Percentiles rank a stretch among this genome's conserved stretches.
These are phyloP conservation scores for Muraenolepis orangiensis DNA, from an alignment of 2,797 vertebrate genomes.

Conservation along the genomic window DNA sequence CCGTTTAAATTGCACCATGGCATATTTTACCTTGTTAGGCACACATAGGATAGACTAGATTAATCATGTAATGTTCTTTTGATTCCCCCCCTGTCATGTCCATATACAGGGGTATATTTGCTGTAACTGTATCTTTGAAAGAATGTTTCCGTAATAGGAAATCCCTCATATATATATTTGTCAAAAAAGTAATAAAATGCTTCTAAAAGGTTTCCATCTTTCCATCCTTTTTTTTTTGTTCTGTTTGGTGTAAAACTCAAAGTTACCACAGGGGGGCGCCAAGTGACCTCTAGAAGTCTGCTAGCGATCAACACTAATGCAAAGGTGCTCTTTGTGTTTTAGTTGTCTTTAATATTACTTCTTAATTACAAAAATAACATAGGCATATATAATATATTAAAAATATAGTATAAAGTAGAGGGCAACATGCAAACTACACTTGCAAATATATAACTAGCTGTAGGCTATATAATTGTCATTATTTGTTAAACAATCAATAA, in stretches of 20 bases:
- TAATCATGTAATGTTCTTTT: constrained; percentile 50
- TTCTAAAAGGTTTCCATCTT: constrained; percentile 56
- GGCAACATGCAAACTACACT: background rate
- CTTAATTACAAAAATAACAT: too few species aligned
- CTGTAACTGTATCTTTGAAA: constrained; percentile 78
- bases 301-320: background rate
- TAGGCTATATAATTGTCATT: background rate
- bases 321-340: too few species aligned
- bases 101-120: constrained; percentile 72
- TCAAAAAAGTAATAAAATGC: constrained; percentile 79
- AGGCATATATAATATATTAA: background rate
- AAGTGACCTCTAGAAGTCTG: background rate
- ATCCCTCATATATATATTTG: constrained; percentile 83
- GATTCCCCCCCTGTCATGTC: constrained; percentile 68
- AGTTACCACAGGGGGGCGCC: background rate
- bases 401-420: background rate
- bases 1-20: constrained; percentile 60
- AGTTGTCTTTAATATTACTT: background rate
- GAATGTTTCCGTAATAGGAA: constrained; percentile 73
- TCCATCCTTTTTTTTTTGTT: constrained; percentile 7
- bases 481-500: background rate
- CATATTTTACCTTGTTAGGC: constrained; percentile 65
- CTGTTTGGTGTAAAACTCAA: background rate
- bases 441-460: background rate
- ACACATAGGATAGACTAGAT: constrained; percentile 66